Evolutionary conservation across 2,113 vertebrate species (phyloP).

Genomic region (Lipophrys pholis): DNA sequence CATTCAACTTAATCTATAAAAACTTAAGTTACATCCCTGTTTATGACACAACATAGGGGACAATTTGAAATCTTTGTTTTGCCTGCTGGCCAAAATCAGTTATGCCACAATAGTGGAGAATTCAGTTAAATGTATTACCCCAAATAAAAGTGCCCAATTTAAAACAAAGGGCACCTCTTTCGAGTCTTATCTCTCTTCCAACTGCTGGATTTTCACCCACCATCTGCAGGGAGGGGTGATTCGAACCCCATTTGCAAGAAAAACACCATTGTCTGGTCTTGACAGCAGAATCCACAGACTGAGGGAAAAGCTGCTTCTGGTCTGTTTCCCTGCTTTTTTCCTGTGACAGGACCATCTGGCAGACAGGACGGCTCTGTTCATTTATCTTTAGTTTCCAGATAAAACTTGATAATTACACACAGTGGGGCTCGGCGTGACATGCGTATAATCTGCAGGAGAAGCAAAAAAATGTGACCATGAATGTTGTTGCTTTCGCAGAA

Average conservation of each 20-base stretch:
- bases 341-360: slow-evolving; percentile 34
- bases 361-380: slow-evolving; percentile 11
- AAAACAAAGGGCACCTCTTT: slow-evolving; percentile 33
- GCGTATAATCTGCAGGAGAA: neutral
- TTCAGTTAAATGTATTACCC: slow-evolving; percentile 12
- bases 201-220: slow-evolving; percentile 7
- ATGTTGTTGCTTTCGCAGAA: neutral
- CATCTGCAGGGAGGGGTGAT: slow-evolving; percentile 13
- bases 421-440: neutral
- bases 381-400: slow-evolving; percentile 41
- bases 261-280: slow-evolving; percentile 67
- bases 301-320: slow-evolving; percentile 38
- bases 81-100: neutral
- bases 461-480: neutral
- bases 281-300: slow-evolving; percentile 41
- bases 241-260: slow-evolving; percentile 34
- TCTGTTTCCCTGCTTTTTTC: slow-evolving; percentile 34
- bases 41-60: neutral
- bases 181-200: slow-evolving; percentile 55
- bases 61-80: slow-evolving; percentile 10
- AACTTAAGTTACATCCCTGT: neutral
- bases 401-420: slow-evolving; percentile 12
- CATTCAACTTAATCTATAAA: neutral
- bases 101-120: slow-evolving; percentile 12
- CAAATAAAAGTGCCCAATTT: slow-evolving; percentile 7